Base-by-base conservation (phyloP, 35 echinoderm and acorn worm genomes). In the Patiria miniata region DNA sequence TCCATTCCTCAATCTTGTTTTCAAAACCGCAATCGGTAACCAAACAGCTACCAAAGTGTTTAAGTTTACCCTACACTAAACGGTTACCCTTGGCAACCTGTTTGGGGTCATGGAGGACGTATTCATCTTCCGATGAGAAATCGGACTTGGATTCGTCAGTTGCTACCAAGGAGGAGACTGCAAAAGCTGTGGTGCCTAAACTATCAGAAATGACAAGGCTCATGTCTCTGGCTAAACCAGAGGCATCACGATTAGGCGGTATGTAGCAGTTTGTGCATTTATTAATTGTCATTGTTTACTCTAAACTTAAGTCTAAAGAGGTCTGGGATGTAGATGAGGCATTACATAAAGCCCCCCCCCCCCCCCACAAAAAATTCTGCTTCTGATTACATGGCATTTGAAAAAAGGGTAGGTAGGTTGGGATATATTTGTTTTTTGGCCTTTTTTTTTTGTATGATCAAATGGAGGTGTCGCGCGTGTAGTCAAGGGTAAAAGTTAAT, bases 221-320 rank as follows among this genome's bases (percentile, higher is more conserved):
- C 14, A 57, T 96, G 39, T 82, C 86, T 18, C 76, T 92, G 8
- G 94, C 94, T 40, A 86, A 88, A 82, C 90, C 94, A 39, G 94
- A 96, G 78, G 89, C 51, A 53, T 81, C 78, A 37, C 78, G 82
- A 90, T 65, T 96, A 32, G 36, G 60, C 77, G 90, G 94, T 95
- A 85, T 51, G 77, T 77, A 47, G 12, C 42, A 58, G 55, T n/a
- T 15, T 15, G 55, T 58, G 55, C n/a, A 58, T 78, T 34, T 19
- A 14, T 16, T 14, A 14, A 32, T 32, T 14, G 33, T 12, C 15
- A n/a, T n/a, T n/a, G n/a, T n/a, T n/a, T n/a, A n/a, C n/a, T n/a
- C n/a, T n/a, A n/a, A n/a, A n/a, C n/a, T n/a, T n/a, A n/a, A n/a
- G n/a, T n/a, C n/a, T n/a, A n/a, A n/a, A 32, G 34, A 83, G 0